Base-by-base conservation (phyloP, 2,113 vertebrate species). In the Ailuropoda melanoleuca region DNA sequence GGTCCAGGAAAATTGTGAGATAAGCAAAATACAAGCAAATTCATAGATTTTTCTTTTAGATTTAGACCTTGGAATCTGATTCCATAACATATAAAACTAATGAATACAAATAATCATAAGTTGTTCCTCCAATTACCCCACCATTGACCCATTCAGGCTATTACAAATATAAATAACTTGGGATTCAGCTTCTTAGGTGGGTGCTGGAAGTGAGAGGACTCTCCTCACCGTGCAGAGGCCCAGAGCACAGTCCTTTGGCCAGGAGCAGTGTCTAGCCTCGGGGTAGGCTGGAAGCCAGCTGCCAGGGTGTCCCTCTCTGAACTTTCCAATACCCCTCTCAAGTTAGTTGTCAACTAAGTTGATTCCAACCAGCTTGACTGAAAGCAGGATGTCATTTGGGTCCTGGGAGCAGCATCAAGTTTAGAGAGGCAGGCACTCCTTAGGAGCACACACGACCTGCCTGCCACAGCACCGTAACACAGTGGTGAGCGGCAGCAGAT, bases 11-110 rank as follows among this genome's bases (percentile, higher is more conserved):
- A 94, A 90, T 37, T 88, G 39, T 85, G 58, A 88, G 77, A 86
- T 75, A 46, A 85, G 58, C 6, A 82, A 91, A 95, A 82, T 84
- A 74, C 26, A 82, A 95, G 43, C 29, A 96, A 90, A 96, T 80
- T 60, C 48, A 85, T 23, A 90, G n/a, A 55, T 46, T 60, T 84
- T 95, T 88, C 70, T 83, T 80, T 77, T 89, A 88, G 70, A 91
- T 93, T 95, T 89, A 91, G 50, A 96, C 70, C 91, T 43, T n/a
- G 70, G 50, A 66, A 60, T 85, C 21, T 18, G 62, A 93, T 82
- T 92, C 64, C 53, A 50, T 80, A 80, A 55, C 50, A 92, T 60
- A 83, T 70, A 81, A 86, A 23, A 34, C 66, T 72, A 95, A 62
- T 53, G 24, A 94, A 72, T 88, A 50, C 83, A 96, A 86, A 84